Evolutionary conservation across 2,797 vertebrate species (phyloP).

Genomic region (Jordanella pulchra): DNA sequence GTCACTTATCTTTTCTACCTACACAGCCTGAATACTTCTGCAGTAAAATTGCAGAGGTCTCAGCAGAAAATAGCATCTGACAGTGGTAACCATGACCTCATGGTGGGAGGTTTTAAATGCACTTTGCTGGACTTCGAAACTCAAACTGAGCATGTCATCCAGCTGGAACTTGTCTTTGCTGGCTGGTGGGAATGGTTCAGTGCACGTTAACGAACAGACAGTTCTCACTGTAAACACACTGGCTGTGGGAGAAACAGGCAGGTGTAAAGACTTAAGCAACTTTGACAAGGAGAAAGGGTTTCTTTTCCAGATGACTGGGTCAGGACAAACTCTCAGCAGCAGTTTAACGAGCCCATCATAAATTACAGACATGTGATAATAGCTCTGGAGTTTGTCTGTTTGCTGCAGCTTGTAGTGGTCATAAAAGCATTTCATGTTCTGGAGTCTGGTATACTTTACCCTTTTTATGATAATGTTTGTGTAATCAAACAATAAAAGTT

Average conservation of each 20-base stretch:
- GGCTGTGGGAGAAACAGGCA: constrained; percentile 13
- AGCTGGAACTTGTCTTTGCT: neutral
- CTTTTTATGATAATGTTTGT: constrained; percentile 28
- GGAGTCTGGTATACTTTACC: constrained; percentile 51
- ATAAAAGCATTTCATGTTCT: constrained; percentile 21
- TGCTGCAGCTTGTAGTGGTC: neutral
- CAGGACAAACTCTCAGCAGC: constrained; percentile 26
- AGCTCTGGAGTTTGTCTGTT: constrained; percentile 7
- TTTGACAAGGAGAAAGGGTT: constrained; percentile 14
- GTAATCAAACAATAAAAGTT: constrained; percentile 39
- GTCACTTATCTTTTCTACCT: constrained; percentile 9
- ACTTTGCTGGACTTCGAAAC: neutral
- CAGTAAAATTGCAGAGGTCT: constrained; percentile 17
- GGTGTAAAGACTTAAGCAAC: constrained; percentile 17
- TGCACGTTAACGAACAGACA: constrained; percentile 6
- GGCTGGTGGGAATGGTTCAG: neutral
- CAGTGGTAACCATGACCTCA: constrained; percentile 4
- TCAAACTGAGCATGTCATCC: neutral
- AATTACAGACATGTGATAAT: constrained; percentile 5
- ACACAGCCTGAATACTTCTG: constrained; percentile 9
- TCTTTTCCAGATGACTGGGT: constrained; percentile 18
- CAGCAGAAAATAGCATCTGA: constrained; percentile 1
- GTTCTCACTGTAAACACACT: constrained; percentile 1
- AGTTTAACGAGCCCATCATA: constrained; percentile 12
- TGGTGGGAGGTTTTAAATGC: neutral